phyloP scores from a whole-genome alignment of 2,113 vertebrate species.

The Girardinichthys multiradiatus region DNA sequence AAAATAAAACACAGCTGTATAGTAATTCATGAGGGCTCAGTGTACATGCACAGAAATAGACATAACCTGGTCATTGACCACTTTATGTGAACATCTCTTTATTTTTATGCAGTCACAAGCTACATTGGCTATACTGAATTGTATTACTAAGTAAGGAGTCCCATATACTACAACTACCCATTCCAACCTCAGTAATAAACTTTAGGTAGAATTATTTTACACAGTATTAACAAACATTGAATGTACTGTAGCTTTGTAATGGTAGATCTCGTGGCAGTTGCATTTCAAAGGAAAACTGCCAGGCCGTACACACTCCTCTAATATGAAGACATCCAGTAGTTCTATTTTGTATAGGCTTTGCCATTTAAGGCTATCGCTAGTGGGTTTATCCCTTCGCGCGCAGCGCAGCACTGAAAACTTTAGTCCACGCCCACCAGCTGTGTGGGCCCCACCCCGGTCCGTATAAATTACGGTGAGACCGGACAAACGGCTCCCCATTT shows the following conservation, averaged over 20 bases:
- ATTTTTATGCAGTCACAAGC: not conserved
- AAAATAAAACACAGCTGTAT: slow-evolving; percentile 56
- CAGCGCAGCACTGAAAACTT: too few species aligned
- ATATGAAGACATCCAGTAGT: not conserved
- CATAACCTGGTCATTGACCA: not conserved
- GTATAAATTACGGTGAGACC: too few species aligned
- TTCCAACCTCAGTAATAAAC: not conserved
- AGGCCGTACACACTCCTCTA: not conserved
- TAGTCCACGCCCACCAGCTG: too few species aligned
- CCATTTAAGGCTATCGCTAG: too few species aligned
- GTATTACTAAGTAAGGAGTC: not conserved
- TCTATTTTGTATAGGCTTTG: too few species aligned
- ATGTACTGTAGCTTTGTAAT: not conserved
- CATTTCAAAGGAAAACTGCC: not conserved
- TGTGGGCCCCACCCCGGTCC: too few species aligned
- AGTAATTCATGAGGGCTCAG: slow-evolving; percentile 12
- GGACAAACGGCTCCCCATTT: too few species aligned
- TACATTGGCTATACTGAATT: not conserved
- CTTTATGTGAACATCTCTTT: slow-evolving; percentile 1
- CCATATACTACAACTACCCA: not conserved
- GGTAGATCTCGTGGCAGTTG: not conserved
- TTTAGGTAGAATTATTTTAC: not conserved
- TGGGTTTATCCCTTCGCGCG: too few species aligned
- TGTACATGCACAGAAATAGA: slow-evolving; percentile 19
- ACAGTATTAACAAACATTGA: not conserved